phyloP scores from a whole-genome alignment of 2,113 vertebrate genomes.

The Meleagris gallopavo region DNA sequence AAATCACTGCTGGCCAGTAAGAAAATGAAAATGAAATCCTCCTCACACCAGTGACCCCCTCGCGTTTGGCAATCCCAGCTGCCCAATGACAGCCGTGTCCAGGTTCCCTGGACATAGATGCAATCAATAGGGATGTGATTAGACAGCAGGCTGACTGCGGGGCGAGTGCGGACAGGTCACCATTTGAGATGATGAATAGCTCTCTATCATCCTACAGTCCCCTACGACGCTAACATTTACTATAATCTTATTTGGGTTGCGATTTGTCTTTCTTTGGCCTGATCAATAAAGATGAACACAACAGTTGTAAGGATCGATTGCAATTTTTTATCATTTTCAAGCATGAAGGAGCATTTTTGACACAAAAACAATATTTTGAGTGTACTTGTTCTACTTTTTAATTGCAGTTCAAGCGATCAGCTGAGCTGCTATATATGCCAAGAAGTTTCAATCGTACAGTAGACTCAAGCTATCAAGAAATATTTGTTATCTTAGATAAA shows the following conservation, averaged over 20 bases:
- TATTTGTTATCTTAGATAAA: conserved; percentile 52
- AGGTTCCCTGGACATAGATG: conserved; percentile 53
- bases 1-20: conserved; percentile 60
- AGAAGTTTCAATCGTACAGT: conserved; percentile 60
- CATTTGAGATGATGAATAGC: conserved; percentile 79
- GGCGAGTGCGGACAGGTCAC: conserved; percentile 61
- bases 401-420: conserved; percentile 65
- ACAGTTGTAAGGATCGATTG: conserved; percentile 85
- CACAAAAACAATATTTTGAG: conserved; percentile 76
- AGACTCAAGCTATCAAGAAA: conserved; percentile 37
- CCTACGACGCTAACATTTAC: conserved; percentile 74
- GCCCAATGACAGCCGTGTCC: conserved; percentile 63
- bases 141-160: conserved; percentile 51
- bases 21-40: conserved; percentile 73
- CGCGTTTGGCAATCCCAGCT: conserved; percentile 57
- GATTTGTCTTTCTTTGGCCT: conserved; percentile 85
- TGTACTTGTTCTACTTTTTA: conserved; percentile 56
- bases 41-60: conserved; percentile 62
- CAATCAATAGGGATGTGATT: conserved; percentile 76
- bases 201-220: conserved; percentile 73
- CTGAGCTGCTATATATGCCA: not conserved
- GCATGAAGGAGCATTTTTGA: conserved; percentile 77
- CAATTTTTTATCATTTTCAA: conserved; percentile 85
- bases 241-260: conserved; percentile 78
- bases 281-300: conserved; percentile 88